Conservation (phyloP, 2,888 invertebrate genomes). For the Sarcophaga subvicina region DNA sequence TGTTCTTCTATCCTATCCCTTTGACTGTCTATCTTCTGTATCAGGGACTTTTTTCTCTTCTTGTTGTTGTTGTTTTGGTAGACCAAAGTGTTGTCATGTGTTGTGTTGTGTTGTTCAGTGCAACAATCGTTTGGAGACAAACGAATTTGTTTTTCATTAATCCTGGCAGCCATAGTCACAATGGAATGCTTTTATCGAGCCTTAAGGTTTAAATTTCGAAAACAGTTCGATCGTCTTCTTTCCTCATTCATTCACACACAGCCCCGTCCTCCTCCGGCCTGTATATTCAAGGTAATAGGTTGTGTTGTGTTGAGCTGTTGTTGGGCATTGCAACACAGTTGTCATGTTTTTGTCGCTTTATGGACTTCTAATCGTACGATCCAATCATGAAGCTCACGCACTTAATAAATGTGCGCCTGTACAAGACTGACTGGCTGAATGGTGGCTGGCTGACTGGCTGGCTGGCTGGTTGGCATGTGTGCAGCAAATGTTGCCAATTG, state of each 20-base stretch:
- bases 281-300: no score
- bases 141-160: slow-evolving; percentile 75
- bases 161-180: slow-evolving; percentile 74
- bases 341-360: slow-evolving; percentile 83
- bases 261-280: no score
- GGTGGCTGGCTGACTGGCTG: neutral
- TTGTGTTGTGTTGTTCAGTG: no score
- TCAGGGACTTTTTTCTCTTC: neutral
- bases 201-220: slow-evolving; percentile 64
- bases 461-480: slow-evolving; percentile 40
- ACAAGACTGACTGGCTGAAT: neutral
- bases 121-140: slow-evolving; percentile 69
- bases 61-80: neutral
- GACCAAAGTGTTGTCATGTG: slow-evolving; percentile 3
- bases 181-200: slow-evolving; percentile 67
- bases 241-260: neutral
- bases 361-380: slow-evolving; percentile 82
- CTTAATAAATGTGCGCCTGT: slow-evolving; percentile 76
- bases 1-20: neutral
- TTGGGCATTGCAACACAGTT: slow-evolving; percentile 73
- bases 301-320: slow-evolving; percentile 27
- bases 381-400: slow-evolving; percentile 82
- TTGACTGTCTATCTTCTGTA: slow-evolving; percentile 26
- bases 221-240: slow-evolving; percentile 54
- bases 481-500: slow-evolving; percentile 18